phyloP scores from a whole-genome alignment of 2,797 vertebrate genomes.

The Podarcis lilfordi region DNA sequence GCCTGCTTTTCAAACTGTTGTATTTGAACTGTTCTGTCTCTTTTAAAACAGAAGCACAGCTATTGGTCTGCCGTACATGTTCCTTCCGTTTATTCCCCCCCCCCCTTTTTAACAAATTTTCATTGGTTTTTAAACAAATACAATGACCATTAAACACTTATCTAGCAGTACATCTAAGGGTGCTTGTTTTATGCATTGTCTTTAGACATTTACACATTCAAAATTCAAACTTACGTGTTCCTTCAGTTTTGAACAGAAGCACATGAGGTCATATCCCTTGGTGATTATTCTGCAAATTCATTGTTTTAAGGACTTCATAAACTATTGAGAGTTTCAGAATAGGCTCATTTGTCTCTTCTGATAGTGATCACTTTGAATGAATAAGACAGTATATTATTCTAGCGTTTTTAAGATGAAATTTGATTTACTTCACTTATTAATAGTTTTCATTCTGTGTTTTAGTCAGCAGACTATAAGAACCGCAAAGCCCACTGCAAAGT shows the following conservation, averaged over 20 bases:
- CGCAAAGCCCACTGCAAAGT: constrained; percentile 87
- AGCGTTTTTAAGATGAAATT: background rate
- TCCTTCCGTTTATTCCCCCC: background rate
- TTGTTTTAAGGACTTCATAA: no score
- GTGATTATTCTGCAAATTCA: no score
- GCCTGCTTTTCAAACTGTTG: background rate
- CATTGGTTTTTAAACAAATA: no score
- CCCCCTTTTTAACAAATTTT: no score
- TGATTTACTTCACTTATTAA: background rate
- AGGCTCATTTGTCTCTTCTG: background rate
- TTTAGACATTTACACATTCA: no score
- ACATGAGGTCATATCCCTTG: no score
- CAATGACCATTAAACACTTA: no score
- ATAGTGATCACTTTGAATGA: no score
- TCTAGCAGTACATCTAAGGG: no score
- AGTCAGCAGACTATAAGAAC: constrained; percentile 85
- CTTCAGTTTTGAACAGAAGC: no score
- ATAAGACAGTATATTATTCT: background rate
- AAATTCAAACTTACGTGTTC: no score
- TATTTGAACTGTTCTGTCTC: background rate
- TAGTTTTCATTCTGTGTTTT: constrained; percentile 9
- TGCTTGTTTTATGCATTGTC: no score
- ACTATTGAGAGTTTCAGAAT: background rate
- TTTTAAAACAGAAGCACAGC: background rate
- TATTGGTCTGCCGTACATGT: background rate